phyloP scores from a whole-genome alignment of 2,797 vertebrate genomes.

The Danio aesculapii region DNA sequence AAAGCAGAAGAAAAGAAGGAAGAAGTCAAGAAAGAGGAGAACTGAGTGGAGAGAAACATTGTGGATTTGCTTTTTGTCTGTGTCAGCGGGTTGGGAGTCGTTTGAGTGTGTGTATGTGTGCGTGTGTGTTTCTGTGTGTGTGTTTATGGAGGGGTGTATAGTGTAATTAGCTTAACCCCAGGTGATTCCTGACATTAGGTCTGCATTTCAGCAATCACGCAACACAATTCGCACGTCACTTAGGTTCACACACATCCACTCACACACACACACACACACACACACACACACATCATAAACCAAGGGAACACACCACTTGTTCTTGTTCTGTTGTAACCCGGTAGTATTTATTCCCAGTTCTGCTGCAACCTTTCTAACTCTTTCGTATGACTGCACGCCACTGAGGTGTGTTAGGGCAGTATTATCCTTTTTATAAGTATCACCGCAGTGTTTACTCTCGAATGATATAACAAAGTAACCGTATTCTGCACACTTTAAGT shows the following conservation, averaged over 20 bases:
- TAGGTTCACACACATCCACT: slow-evolving; percentile 26
- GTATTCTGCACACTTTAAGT: slow-evolving; percentile 28
- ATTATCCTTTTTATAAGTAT: slow-evolving; percentile 58
- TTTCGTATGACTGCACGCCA: slow-evolving; percentile 50
- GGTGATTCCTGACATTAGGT: slow-evolving; percentile 55
- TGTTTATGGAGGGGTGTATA: slow-evolving; percentile 52
- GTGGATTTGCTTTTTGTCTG: slow-evolving; percentile 73
- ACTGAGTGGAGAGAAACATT: slow-evolving; percentile 73
- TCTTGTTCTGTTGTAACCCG: slow-evolving; percentile 33
- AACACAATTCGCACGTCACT: slow-evolving; percentile 42
- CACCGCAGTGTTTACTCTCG: slow-evolving; percentile 37
- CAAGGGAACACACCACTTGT: slow-evolving; percentile 53
- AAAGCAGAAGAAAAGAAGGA: slow-evolving; percentile 77
- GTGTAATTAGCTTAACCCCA: slow-evolving; percentile 57
- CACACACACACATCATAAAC: slow-evolving; percentile 51
- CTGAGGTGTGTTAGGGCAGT: slow-evolving; percentile 54
- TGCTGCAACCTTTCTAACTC: slow-evolving; percentile 51
- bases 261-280: slow-evolving; percentile 45
- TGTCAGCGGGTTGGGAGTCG: slow-evolving; percentile 58
- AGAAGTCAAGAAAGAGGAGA: slow-evolving; percentile 78
- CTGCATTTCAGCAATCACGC: slow-evolving; percentile 48
- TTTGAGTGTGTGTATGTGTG: slow-evolving; percentile 12
- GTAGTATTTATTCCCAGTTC: slow-evolving; percentile 41
- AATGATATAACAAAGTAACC: slow-evolving; percentile 25
- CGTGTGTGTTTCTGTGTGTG: slow-evolving; percentile 35